Conservation (phyloP, 2,797 vertebrate species). For the Crypturellus tataupa region DNA sequence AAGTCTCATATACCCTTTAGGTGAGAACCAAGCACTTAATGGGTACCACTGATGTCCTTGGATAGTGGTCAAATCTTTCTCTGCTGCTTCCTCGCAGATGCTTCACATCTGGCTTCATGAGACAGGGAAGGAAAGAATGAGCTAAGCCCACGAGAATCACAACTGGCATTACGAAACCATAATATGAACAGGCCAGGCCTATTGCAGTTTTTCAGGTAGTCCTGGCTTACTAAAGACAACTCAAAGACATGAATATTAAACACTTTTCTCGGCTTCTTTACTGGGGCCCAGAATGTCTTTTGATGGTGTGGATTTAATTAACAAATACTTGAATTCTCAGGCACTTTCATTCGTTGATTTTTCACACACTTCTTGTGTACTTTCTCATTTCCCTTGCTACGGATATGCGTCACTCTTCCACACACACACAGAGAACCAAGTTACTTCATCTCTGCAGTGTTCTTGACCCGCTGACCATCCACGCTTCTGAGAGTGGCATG, state of each 20-base stretch:
- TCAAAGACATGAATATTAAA: not conserved
- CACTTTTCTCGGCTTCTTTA: not conserved
- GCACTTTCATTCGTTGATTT: not conserved
- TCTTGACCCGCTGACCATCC: not conserved
- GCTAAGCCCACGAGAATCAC: not conserved
- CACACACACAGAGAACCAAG: not conserved
- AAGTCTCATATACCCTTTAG: not conserved
- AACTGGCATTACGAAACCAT: not conserved
- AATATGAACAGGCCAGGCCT: not conserved
- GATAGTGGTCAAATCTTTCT: not conserved
- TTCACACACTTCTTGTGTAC: not conserved
- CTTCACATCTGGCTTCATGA: not conserved
- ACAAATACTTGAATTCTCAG: not conserved
- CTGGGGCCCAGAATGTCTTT: not conserved
- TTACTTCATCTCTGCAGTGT: conserved; percentile 1
- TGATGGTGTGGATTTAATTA: not conserved
- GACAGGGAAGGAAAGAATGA: not conserved
- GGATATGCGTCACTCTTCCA: not conserved
- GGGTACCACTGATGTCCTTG: not conserved
- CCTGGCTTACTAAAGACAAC: not conserved
- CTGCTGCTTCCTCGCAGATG: not conserved
- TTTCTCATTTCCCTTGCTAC: conserved; percentile 18
- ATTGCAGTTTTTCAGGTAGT: conserved; percentile 15
- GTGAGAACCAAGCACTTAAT: not conserved
- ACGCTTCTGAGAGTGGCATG: not conserved